Evolutionary conservation across 2,888 invertebrate genomes (phyloP), one percentile per base, ranked within the genome.

Genomic region (Gnatocerus cornutus): DNA sequence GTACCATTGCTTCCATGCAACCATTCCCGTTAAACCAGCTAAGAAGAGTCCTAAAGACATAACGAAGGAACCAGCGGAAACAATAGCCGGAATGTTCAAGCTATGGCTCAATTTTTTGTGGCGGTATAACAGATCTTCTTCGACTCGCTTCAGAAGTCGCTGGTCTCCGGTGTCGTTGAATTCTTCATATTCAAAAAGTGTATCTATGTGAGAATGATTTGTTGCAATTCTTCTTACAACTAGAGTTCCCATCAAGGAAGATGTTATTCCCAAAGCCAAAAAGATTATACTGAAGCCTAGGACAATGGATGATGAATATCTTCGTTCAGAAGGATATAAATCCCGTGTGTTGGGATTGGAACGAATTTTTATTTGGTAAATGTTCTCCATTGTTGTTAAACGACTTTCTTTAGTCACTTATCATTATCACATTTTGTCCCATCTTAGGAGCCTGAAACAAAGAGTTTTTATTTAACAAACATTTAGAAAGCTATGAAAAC

Each of bases 301-400:
- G 0, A 91, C 90, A 0, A 90, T 90, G 0, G 90, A 90, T 0
- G 91, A 90, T 0, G 91, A 91, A 77, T 91, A 91, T 62, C 90
- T 84, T 72, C 91, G 83, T 79, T 91, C 91, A 0, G 91, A 91
- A 0, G 91, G 91, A 74, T 90, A 90, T 33, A 89, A 78, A n/a
- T 85, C 84, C 68, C 88, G 85, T 0, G 89, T 87, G 74, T 89
- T 88, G 1, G 89, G 89, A 80, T 89, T 88, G 6, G 89, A 88
- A 81, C 89, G 89, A 78, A 90, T 89, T 85, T 89, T 90, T 69
- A 91, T 89, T 74, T 90, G 90, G 79, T 90, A 91, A 12, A 90
- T 89, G 83, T 89, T 89, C 85, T 91, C 90, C 90, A 90, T 63
- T 29, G 14, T 61, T 46, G 27, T n/a, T 14, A 12, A 14, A 43